Percentiles rank a stretch among this genome's conserved stretches.
Conservation (phyloP, 2,113 vertebrate genomes). For the Scartelaos histophorus region DNA sequence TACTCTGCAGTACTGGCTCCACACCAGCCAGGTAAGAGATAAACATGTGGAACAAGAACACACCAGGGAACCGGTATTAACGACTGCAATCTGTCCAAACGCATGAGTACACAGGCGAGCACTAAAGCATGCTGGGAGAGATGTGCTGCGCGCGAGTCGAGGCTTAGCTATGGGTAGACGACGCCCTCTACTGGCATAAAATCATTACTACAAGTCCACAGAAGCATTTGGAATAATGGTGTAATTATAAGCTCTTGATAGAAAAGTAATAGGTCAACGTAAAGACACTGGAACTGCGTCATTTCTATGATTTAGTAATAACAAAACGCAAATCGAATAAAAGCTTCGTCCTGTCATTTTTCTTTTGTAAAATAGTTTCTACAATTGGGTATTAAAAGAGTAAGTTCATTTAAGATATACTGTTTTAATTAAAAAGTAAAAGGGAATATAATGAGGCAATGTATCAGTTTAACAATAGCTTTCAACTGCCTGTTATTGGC, state of each 20-base stretch:
- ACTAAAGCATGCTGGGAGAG: neutral
- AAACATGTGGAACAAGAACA: neutral
- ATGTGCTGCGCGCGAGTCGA: neutral
- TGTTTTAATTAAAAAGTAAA: neutral
- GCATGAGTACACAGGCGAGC: neutral
- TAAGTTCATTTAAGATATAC: neutral
- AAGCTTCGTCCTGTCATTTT: neutral
- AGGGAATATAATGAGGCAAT: neutral
- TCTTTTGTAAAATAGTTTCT: neutral
- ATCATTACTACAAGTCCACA: neutral
- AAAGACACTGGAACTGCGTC: too few species aligned
- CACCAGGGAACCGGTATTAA: neutral
- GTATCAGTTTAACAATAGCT: neutral
- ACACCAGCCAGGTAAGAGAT: slow-evolving; percentile 88
- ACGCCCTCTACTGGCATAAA: slow-evolving; percentile 59
- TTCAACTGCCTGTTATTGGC: neutral
- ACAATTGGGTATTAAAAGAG: neutral
- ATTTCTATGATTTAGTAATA: neutral
- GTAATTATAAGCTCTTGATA: neutral
- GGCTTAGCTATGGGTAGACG: slow-evolving; percentile 5
- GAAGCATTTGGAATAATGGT: neutral
- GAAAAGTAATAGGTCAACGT: neutral
- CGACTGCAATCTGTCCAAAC: slow-evolving; percentile 7
- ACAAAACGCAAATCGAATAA: neutral
- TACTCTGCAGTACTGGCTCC: slow-evolving; percentile 90